A percentile compares a stretch with the other conserved stretches of the same genome.
Evolutionary conservation across 2,113 vertebrate genomes (phyloP).

Genomic region (Oriolus oriolus): DNA sequence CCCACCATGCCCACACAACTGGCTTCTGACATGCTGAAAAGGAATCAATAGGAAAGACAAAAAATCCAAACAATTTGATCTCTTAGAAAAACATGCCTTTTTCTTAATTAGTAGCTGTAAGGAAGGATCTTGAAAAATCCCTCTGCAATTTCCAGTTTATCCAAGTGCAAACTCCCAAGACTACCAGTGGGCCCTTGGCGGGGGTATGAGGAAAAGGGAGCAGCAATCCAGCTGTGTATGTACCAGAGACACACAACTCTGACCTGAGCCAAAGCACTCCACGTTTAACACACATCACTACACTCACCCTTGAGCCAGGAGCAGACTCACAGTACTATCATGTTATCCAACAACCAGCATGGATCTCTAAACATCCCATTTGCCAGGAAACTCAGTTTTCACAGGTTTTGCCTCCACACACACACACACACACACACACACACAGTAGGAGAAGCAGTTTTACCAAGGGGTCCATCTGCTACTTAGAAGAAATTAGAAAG

Average conservation of each 20-base stretch:
- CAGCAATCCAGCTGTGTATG: background rate
- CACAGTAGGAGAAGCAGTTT: background rate
- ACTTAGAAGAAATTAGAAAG: background rate
- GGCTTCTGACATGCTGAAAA: background rate
- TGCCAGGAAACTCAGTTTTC: background rate
- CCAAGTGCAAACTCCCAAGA: background rate
- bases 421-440: background rate
- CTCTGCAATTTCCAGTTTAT: background rate
- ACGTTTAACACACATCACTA: background rate
- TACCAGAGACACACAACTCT: background rate
- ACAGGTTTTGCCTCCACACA: background rate
- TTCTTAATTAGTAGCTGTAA: background rate
- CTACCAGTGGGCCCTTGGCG: background rate
- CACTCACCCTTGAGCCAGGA: background rate
- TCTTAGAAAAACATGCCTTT: background rate
- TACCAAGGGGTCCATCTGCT: background rate
- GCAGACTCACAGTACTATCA: background rate
- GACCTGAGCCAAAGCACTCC: background rate
- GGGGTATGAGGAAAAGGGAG: background rate
- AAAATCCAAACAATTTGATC: background rate
- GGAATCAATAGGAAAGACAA: background rate
- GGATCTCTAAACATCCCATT: background rate
- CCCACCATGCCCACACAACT: background rate
- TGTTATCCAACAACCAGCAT: background rate
- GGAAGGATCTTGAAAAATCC: background rate